Evolutionary conservation across 2,888 invertebrate species (phyloP).

Genomic region (Autographa gamma): DNA sequence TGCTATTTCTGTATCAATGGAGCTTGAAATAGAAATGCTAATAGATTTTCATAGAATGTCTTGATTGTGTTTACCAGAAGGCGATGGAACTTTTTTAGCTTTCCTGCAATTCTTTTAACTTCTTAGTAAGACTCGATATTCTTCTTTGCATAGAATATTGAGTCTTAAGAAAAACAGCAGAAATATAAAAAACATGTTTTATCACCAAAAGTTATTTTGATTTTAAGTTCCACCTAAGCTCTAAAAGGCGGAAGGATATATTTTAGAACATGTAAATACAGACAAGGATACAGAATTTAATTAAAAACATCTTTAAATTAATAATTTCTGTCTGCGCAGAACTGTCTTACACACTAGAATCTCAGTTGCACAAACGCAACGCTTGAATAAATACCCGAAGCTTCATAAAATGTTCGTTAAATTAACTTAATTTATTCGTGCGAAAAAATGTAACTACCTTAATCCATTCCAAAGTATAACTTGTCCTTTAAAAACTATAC

Average conservation of each 20-base stretch:
- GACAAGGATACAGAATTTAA: no score
- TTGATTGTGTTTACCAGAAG: background rate
- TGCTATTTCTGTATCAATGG: background rate
- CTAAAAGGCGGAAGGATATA: no score
- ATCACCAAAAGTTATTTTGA: no score
- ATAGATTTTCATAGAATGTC: background rate
- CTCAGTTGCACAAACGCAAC: background rate
- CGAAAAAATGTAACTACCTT: background rate
- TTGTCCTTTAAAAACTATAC: background rate
- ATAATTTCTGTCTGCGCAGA: no score
- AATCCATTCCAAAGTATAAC: background rate
- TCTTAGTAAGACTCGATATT: background rate
- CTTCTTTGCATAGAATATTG: no score
- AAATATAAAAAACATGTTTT: no score
- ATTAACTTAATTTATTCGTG: background rate
- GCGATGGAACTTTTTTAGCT: background rate
- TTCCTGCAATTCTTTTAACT: background rate
- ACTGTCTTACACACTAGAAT: no score
- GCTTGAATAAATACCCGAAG: no score
- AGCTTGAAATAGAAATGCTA: conserved; percentile 9
- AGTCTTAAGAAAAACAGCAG: no score
- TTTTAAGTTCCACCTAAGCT: no score
- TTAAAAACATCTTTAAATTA: no score
- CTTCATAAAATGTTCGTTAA: background rate
- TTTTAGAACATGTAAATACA: no score